Conservation (phyloP, 2,113 vertebrate genomes). For the Gopherus evgoodei region DNA sequence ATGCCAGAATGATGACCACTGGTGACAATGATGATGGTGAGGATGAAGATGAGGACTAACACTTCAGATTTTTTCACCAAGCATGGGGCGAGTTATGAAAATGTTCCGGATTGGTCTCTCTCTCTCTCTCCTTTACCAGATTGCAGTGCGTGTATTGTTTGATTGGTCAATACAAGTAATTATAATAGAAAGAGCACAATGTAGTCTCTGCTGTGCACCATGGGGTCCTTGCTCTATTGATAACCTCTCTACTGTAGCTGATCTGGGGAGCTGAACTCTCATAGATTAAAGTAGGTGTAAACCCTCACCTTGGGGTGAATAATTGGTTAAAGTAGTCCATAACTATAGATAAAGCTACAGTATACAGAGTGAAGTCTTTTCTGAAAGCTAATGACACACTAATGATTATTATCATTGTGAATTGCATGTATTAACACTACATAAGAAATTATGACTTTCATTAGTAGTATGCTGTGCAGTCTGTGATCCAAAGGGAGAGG, state of each 20-base stretch:
- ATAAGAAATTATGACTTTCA: not conserved
- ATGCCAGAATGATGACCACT: not conserved
- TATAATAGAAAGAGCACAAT: not conserved
- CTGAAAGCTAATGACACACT: not conserved
- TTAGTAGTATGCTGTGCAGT: not conserved
- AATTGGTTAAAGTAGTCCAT: not conserved
- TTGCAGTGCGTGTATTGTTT: not conserved
- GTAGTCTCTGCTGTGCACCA: not conserved
- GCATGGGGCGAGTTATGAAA: not conserved
- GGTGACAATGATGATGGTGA: not conserved
- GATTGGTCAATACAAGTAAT: not conserved
- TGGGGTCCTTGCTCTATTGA: not conserved
- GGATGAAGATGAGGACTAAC: not conserved
- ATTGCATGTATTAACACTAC: not conserved
- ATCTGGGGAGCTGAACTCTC: not conserved
- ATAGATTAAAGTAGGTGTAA: not conserved
- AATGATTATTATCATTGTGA: not conserved
- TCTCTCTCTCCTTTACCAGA: not conserved
- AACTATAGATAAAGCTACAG: not conserved
- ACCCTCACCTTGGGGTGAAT: not conserved
- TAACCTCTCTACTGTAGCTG: not conserved
- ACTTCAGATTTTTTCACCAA: not conserved
- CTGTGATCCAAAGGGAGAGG: not conserved
- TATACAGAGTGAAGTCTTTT: not conserved
- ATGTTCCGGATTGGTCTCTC: not conserved